A percentile compares a stretch with the other conserved stretches of the same genome.
These are phyloP conservation scores for Anadara kagoshimensis DNA, from an alignment of 1,140 invertebrate genomes.

Conservation along the genomic window DNA sequence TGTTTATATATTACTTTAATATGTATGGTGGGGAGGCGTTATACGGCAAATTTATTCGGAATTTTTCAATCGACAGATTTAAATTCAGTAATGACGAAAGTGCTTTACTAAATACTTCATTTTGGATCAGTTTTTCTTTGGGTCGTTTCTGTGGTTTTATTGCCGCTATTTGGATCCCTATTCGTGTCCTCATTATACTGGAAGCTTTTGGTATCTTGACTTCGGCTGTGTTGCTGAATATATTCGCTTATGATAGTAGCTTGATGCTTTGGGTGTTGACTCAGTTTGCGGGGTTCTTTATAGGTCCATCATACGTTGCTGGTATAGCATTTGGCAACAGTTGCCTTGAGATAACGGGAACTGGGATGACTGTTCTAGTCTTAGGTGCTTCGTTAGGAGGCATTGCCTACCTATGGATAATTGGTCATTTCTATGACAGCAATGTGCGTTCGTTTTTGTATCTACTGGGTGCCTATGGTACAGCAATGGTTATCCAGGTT, in stretches of 20 bases:
- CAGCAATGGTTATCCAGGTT: slow-evolving; percentile 10
- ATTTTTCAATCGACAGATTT: slow-evolving; percentile 46
- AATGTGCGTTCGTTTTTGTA: slow-evolving; percentile 47
- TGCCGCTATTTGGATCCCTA: slow-evolving; percentile 44
- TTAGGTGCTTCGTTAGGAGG: slow-evolving; percentile 49
- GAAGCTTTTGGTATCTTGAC: slow-evolving; percentile 40
- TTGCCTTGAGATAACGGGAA: slow-evolving; percentile 48
- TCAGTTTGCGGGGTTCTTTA: slow-evolving; percentile 39
- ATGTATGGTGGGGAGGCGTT: slow-evolving; percentile 50
- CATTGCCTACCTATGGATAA: slow-evolving; percentile 44
- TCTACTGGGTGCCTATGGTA: slow-evolving; percentile 38
- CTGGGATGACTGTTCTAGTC: slow-evolving; percentile 48
- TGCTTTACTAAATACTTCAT: slow-evolving; percentile 48
- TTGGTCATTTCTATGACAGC: slow-evolving; percentile 50
- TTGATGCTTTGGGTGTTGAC: slow-evolving; percentile 44
- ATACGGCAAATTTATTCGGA: slow-evolving; percentile 54
- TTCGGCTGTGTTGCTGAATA: slow-evolving; percentile 35
- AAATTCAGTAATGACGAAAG: slow-evolving; percentile 43
- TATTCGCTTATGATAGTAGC: slow-evolving; percentile 34
- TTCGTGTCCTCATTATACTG: slow-evolving; percentile 45
- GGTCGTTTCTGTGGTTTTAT: slow-evolving; percentile 52
- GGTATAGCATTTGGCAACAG: slow-evolving; percentile 48
- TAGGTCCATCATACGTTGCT: slow-evolving; percentile 46
- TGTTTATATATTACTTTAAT: slow-evolving; percentile 54
- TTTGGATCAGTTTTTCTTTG: slow-evolving; percentile 54